Percentiles rank a stretch among this genome's conserved stretches.
Conservation (phyloP, 2,888 invertebrate species). For the Philopedon plagiatum region DNA sequence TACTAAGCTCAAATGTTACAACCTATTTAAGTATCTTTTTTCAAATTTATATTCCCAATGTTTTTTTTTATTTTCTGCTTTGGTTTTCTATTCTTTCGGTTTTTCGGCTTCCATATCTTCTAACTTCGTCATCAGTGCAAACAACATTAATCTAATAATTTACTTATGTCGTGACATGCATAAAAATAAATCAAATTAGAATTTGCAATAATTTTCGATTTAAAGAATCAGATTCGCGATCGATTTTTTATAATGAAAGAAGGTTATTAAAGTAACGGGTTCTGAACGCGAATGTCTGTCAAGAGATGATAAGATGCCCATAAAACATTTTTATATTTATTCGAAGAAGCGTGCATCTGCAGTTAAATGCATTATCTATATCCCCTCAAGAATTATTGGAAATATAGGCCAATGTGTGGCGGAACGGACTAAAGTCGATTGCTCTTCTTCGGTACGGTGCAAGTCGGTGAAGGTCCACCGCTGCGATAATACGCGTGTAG, state of each 20-base stretch:
- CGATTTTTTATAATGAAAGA: background rate
- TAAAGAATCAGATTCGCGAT: background rate
- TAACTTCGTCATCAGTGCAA: no score
- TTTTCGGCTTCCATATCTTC: no score
- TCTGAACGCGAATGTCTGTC: background rate
- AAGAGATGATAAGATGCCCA: background rate
- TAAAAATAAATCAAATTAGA: background rate
- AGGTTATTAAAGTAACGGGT: background rate
- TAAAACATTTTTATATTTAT: slow-evolving; percentile 12
- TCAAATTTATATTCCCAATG: no score
- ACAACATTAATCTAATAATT: no score
- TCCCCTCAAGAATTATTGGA: slow-evolving; percentile 36
- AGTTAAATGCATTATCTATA: slow-evolving; percentile 30
- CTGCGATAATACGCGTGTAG: slow-evolving; percentile 31
- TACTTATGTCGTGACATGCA: background rate
- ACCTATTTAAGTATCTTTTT: no score
- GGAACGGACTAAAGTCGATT: slow-evolving; percentile 23
- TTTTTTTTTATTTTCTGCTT: no score
- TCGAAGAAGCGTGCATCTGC: slow-evolving; percentile 19
- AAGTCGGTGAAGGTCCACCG: slow-evolving; percentile 44
- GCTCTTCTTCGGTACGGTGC: slow-evolving; percentile 26
- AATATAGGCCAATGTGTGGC: slow-evolving; percentile 49
- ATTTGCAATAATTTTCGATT: background rate
- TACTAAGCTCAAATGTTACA: no score
- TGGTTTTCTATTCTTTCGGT: no score